These are phyloP conservation scores for Cygnus buccinator DNA, from an alignment of 2,113 vertebrate genomes.

Conservation along the genomic window DNA sequence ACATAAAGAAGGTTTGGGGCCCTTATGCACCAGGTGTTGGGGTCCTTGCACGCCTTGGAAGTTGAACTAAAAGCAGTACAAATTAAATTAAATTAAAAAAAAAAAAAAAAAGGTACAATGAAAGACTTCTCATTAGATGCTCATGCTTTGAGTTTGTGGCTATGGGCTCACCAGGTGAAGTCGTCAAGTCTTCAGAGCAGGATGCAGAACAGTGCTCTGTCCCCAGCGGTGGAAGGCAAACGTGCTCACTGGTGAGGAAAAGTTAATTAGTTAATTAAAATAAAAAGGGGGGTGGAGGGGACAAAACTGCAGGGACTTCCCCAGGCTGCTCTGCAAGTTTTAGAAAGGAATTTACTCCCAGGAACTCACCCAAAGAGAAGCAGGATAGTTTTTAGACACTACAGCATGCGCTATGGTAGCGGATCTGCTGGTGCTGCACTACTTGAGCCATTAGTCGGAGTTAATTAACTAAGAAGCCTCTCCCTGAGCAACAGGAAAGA, in stretches of 20 bases:
- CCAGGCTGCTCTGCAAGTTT: neutral
- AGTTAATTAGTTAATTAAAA: no score
- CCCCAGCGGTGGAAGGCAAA: neutral
- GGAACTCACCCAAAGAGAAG: neutral
- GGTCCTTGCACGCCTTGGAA: no score
- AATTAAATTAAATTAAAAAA: neutral
- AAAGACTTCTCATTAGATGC: accelerated
- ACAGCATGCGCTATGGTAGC: accelerated
- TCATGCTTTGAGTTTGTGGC: neutral
- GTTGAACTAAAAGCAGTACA: neutral
- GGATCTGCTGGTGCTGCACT: no score
- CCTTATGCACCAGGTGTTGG: no score
- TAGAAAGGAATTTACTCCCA: neutral
- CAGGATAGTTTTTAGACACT: neutral
- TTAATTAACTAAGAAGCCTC: neutral
- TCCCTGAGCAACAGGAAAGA: neutral
- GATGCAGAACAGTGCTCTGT: neutral
- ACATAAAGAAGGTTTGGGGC: no score
- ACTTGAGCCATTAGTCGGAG: accelerated
- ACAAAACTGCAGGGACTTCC: neutral
- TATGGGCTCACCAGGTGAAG: neutral
- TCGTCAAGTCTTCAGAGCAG: neutral
- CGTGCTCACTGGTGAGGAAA: neutral
- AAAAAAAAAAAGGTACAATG: neutral
- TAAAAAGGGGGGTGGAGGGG: no score